phyloP scores from a whole-genome alignment of 2,113 vertebrate species.

The Phylloscopus trochilus region DNA sequence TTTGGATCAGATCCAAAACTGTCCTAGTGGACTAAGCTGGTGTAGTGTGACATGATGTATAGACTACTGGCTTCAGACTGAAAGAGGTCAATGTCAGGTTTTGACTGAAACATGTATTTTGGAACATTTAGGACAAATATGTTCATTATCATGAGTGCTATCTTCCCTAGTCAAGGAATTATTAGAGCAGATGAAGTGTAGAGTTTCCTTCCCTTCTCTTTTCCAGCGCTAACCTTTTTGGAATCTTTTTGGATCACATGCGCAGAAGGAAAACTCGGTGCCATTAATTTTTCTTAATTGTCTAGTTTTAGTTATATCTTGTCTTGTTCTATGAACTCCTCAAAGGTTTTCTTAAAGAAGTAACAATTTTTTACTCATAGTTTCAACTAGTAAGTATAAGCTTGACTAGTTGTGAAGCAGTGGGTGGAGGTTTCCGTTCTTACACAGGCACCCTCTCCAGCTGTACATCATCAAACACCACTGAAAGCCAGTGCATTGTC shows the following conservation, averaged over 20 bases:
- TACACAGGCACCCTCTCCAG: neutral
- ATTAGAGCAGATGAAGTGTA: neutral
- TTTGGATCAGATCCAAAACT: neutral
- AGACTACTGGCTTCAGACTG: neutral
- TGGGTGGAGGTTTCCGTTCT: neutral
- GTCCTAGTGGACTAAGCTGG: fast-evolving
- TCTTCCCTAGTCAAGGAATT: neutral
- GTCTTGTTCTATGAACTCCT: neutral
- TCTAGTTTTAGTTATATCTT: neutral
- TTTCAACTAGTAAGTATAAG: neutral
- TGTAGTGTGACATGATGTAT: neutral
- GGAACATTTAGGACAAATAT: neutral
- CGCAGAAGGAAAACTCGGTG: neutral
- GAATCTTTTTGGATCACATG: neutral
- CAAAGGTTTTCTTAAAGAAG: neutral
- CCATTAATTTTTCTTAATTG: neutral
- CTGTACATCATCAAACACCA: neutral
- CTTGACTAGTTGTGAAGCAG: neutral
- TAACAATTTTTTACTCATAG: fast-evolving
- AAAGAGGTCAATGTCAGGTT: neutral
- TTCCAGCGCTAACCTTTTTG: neutral
- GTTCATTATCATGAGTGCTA: neutral
- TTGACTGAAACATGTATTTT: neutral
- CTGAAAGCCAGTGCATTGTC: fast-evolving
- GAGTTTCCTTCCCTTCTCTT: neutral